A percentile compares a stretch with the other conserved stretches of the same genome.
phyloP scores from a whole-genome alignment of 2,888 invertebrate species.

The Tetranychus truncatus region DNA sequence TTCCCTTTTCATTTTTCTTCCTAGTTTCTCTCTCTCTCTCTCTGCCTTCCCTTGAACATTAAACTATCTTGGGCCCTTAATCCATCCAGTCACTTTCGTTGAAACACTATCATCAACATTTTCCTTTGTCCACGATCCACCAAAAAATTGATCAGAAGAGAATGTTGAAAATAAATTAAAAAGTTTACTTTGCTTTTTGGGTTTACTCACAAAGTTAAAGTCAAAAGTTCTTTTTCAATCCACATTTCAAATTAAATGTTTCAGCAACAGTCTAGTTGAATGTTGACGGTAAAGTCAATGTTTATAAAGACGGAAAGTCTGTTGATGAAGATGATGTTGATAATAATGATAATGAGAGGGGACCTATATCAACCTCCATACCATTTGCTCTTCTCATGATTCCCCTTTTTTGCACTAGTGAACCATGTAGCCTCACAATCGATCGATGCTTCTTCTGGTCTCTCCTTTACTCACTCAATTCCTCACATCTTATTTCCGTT shows the following conservation, averaged over 20 bases:
- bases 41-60: background rate
- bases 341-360: background rate
- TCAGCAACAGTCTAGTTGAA: too few species aligned
- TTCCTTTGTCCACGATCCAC: too few species aligned
- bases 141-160: too few species aligned
- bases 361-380: background rate
- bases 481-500: background rate
- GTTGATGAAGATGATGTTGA: background rate
- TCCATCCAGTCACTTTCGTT: background rate
- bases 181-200: too few species aligned
- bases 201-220: too few species aligned
- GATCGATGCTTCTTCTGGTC: background rate
- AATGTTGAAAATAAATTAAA: too few species aligned
- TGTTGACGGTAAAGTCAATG: background rate
- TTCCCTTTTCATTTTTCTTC: background rate
- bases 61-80: background rate
- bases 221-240: background rate
- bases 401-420: background rate
- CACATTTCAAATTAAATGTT: background rate
- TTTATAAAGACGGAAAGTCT: background rate
- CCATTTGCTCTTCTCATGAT: background rate
- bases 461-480: background rate
- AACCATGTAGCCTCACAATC: conserved; percentile 1
- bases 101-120: background rate
- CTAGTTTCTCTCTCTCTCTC: too few species aligned